phyloP scores from a whole-genome alignment of 1,140 invertebrate genomes.

The Ctenoplectra terminalis region DNA sequence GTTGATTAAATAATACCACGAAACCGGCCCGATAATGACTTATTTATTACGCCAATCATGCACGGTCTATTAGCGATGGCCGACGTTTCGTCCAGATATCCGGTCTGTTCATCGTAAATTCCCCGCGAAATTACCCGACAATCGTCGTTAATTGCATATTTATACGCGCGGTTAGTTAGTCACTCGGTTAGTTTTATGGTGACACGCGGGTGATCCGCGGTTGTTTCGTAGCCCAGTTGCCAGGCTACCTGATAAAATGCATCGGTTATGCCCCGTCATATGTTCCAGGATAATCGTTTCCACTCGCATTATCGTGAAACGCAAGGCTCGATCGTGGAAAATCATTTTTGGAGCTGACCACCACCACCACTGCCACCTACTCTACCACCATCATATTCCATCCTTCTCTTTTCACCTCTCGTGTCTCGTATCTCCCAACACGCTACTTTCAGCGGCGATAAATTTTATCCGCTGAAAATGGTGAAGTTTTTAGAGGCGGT shows the following conservation, averaged over 20 bases:
- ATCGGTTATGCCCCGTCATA: constrained; percentile 30
- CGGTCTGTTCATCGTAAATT: constrained; percentile 62
- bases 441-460: constrained; percentile 41
- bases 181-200: constrained; percentile 61
- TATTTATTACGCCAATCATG: constrained; percentile 82
- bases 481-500: constrained; percentile 20
- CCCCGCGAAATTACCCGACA: constrained; percentile 59
- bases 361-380: background rate
- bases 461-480: constrained; percentile 37
- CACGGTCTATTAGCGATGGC: constrained; percentile 75
- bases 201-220: constrained; percentile 32
- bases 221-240: constrained; percentile 1
- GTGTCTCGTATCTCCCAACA: background rate
- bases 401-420: background rate
- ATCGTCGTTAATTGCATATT: constrained; percentile 69
- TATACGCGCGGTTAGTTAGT: constrained; percentile 59
- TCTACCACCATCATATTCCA: background rate
- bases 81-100: constrained; percentile 29
- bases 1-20: constrained; percentile 81
- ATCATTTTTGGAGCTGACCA: constrained; percentile 45
- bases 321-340: constrained; percentile 51
- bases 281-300: constrained; percentile 58
- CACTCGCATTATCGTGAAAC: constrained; percentile 59
- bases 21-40: constrained; percentile 79
- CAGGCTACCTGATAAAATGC: constrained; percentile 46